Conservation (phyloP, 2,888 invertebrate species). For the Smittia aterrima region DNA sequence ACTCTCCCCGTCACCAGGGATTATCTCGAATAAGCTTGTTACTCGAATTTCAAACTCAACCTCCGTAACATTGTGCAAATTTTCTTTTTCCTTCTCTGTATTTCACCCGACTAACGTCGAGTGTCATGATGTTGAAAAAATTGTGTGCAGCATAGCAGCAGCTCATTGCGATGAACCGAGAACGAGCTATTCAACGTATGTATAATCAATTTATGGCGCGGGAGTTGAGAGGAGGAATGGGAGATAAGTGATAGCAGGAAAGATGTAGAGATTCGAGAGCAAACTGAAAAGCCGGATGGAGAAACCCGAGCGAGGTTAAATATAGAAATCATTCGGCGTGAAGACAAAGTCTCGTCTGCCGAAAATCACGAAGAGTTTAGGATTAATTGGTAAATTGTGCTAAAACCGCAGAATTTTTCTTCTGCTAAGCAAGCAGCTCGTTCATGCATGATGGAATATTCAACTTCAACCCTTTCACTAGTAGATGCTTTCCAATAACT, state of each 20-base stretch:
- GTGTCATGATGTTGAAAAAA: conserved; percentile 30
- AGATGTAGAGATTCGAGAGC: background rate
- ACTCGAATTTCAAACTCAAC: background rate
- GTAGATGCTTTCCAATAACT: conserved; percentile 20
- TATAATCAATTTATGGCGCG: conserved; percentile 36
- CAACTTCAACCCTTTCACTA: conserved; percentile 9
- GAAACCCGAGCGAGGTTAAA: conserved; percentile 2
- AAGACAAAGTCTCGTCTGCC: conserved; percentile 21
- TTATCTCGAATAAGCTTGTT: too few species aligned
- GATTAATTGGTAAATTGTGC: conserved; percentile 38
- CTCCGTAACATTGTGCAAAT: conserved; percentile 28
- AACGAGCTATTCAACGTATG: conserved; percentile 32
- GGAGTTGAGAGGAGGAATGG: background rate
- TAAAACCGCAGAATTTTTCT: conserved; percentile 13
- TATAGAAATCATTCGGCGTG: background rate
- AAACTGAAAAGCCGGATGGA: background rate
- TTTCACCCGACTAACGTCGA: background rate
- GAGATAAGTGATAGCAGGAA: conserved; percentile 9
- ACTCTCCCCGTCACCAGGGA: too few species aligned
- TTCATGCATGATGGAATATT: background rate
- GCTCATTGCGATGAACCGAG: conserved; percentile 26
- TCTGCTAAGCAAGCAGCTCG: background rate
- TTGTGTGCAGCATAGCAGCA: conserved; percentile 1
- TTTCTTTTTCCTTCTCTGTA: conserved; percentile 12
- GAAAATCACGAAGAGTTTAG: background rate